Conservation (phyloP, 1,140 invertebrate species). For the Cyclargus thomasi region DNA sequence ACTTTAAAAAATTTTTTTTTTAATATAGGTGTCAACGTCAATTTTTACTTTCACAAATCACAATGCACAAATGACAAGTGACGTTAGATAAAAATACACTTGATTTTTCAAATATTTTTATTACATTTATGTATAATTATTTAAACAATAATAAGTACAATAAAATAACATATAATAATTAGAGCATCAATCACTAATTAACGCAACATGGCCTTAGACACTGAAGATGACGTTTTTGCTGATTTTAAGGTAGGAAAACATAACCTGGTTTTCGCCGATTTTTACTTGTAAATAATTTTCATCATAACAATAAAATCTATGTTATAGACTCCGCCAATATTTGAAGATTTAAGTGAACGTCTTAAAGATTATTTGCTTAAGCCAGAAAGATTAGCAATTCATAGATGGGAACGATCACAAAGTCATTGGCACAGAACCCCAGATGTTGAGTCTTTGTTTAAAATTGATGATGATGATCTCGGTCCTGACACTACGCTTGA, state of each 20-base stretch:
- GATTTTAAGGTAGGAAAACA: constrained; percentile 33
- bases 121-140: too few species aligned
- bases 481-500: constrained; percentile 54
- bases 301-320: constrained; percentile 12
- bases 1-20: too few species aligned
- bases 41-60: too few species aligned
- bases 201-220: constrained; percentile 30
- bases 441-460: constrained; percentile 55
- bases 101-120: too few species aligned
- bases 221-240: constrained; percentile 37
- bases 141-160: too few species aligned
- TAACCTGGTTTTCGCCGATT: neutral
- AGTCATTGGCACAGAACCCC: constrained; percentile 58
- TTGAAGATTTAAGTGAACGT: constrained; percentile 59
- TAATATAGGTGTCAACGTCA: too few species aligned
- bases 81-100: too few species aligned
- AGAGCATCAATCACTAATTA: too few species aligned
- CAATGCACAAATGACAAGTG: too few species aligned
- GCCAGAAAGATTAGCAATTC: constrained; percentile 61
- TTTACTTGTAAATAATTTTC: neutral
- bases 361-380: constrained; percentile 60
- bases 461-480: constrained; percentile 52
- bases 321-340: constrained; percentile 62
- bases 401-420: constrained; percentile 64
- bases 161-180: neutral